Evolutionary conservation across 2,113 vertebrate species (phyloP).

Genomic region (Mormyrus lacerda): DNA sequence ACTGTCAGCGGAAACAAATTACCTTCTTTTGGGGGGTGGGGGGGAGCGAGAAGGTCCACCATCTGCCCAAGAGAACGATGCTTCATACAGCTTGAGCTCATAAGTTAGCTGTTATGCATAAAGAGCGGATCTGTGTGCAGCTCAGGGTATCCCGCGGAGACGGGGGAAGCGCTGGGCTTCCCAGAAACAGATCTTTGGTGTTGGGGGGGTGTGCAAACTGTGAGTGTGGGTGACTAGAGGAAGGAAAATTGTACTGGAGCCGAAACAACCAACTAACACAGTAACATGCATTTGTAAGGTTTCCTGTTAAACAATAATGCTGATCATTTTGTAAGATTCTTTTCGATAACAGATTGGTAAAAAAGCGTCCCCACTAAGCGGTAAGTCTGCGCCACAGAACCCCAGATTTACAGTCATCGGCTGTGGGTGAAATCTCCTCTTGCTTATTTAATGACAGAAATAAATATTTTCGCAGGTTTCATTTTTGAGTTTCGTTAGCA

Average conservation of each 20-base stretch:
- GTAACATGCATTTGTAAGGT: neutral
- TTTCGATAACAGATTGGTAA: neutral
- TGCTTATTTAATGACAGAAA: neutral
- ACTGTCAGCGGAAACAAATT: neutral
- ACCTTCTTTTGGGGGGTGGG: neutral
- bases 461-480: neutral
- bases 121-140: neutral
- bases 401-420: neutral
- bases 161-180: neutral
- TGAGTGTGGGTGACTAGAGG: neutral
- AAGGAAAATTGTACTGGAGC: neutral
- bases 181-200: neutral
- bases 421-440: neutral
- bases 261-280: neutral
- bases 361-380: neutral
- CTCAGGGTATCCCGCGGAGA: neutral
- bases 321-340: neutral
- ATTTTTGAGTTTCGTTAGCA: neutral
- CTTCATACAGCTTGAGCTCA: neutral
- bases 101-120: neutral
- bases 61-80: neutral
- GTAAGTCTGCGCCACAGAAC: neutral
- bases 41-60: neutral
- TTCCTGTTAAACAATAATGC: neutral
- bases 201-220: neutral